These are phyloP conservation scores for Dysmachus trigonus DNA, from an alignment of 2,888 invertebrate genomes.

Conservation along the genomic window DNA sequence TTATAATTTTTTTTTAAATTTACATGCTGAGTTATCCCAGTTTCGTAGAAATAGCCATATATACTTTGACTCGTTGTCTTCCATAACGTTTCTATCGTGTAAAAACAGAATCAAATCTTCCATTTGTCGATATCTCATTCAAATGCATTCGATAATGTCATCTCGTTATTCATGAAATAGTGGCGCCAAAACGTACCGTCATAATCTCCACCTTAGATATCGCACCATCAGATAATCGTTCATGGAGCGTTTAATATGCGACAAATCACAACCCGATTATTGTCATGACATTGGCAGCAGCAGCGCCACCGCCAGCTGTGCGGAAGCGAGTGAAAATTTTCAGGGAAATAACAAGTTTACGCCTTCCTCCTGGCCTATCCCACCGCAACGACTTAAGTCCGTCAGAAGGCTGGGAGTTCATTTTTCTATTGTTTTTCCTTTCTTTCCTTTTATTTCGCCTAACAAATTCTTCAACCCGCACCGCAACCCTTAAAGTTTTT, in stretches of 20 bases:
- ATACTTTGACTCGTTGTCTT: no score
- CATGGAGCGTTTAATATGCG: neutral
- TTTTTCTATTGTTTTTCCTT: neutral
- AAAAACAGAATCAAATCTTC: no score
- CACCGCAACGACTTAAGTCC: neutral
- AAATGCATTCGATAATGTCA: neutral
- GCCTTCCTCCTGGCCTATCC: neutral
- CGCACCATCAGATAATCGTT: neutral
- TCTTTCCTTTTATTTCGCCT: neutral
- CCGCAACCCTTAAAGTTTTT: neutral
- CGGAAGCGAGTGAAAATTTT: neutral
- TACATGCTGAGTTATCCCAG: no score
- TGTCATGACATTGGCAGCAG: neutral
- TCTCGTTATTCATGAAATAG: neutral
- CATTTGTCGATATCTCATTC: neutral
- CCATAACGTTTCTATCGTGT: no score
- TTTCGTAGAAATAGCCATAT: no score
- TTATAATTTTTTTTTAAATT: no score
- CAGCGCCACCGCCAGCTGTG: neutral
- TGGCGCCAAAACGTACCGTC: neutral
- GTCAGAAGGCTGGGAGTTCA: neutral
- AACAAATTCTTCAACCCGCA: neutral
- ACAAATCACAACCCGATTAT: slow-evolving; percentile 19
- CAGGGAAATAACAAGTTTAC: slow-evolving; percentile 7
- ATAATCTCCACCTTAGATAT: neutral